Evolutionary conservation across 2,888 invertebrate genomes (phyloP), one percentile per base, ranked within the genome.

Genomic region (Ptychoptera contaminata): DNA sequence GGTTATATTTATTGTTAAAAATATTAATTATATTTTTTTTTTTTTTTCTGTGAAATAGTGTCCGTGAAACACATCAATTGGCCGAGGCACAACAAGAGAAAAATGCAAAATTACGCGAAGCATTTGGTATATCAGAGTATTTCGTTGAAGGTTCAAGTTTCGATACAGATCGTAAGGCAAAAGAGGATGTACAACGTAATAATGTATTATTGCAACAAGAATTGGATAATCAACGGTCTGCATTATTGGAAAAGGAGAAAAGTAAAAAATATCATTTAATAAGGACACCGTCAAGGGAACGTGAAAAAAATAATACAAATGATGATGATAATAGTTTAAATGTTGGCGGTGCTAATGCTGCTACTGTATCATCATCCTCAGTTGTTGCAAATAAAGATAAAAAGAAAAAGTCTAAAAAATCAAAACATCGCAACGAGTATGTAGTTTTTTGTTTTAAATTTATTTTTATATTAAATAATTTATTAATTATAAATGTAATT

Each of bases 31-130:
- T 37, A n/a, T 43, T 37, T 34, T 23, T 42, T 8, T 44, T 41
- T 54, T 48, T 50, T 48, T 50, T 44, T 61, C 7, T 34, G 2
- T n/a, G 4, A 6, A 34, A 34, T 69, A 91, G 91, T 67, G 90
- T 90, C 49, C 86, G 86, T 49, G 94, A 93, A 62, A 93, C 92
- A 40, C 96, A 97, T 70, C 90, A 93, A 65, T 79, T 92, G 51
- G 94, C 96, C 1, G 91, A 91, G 64, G 93, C 94, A 16, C 93
- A 93, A 63, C 86, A 88, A 58, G 87, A 90, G 66, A 94, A 94
- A 68, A 96, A 96, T 72, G 87, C 87, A 2, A 79, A 83, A 46
- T 71, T 96, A 48, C 79, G 92, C 44, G 87, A 90, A 62, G 96
- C 94, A 6, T 94, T 96, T 65, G 93, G 94, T 46, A 90, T 97